A percentile compares a stretch with the other conserved stretches of the same genome.
These are phyloP conservation scores for Tympanoctomys barrerae DNA, from an alignment of 2,797 vertebrate species.

Conservation along the genomic window DNA sequence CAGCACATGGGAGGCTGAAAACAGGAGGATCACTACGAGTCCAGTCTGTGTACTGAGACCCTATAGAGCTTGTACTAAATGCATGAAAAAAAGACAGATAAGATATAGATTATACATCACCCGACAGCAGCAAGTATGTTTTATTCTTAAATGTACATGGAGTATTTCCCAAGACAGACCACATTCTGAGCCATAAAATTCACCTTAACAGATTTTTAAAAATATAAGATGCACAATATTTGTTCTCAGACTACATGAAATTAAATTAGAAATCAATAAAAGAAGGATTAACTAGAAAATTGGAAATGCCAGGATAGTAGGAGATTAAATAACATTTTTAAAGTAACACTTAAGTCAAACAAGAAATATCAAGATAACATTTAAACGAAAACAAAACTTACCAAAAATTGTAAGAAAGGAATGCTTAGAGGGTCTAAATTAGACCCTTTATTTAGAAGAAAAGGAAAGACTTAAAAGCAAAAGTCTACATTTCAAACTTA, in stretches of 20 bases:
- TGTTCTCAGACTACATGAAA: neutral
- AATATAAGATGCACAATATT: neutral
- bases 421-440: neutral
- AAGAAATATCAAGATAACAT: neutral
- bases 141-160: neutral
- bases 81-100: neutral
- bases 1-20: no score
- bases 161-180: neutral
- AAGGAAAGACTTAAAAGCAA: neutral
- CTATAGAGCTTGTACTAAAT: no score
- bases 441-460: neutral
- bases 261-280: constrained; percentile 13
- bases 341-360: neutral
- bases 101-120: no score
- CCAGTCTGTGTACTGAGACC: no score
- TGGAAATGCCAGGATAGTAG: neutral
- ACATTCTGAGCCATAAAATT: neutral
- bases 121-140: neutral
- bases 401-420: neutral
- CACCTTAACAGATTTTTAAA: neutral
- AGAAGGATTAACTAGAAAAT: neutral
- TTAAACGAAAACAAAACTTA: neutral
- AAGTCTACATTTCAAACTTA: neutral
- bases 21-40: no score
- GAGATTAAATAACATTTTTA: neutral